Conservation (phyloP, 2,797 vertebrate genomes). For the Tauraco hartlaubi region DNA sequence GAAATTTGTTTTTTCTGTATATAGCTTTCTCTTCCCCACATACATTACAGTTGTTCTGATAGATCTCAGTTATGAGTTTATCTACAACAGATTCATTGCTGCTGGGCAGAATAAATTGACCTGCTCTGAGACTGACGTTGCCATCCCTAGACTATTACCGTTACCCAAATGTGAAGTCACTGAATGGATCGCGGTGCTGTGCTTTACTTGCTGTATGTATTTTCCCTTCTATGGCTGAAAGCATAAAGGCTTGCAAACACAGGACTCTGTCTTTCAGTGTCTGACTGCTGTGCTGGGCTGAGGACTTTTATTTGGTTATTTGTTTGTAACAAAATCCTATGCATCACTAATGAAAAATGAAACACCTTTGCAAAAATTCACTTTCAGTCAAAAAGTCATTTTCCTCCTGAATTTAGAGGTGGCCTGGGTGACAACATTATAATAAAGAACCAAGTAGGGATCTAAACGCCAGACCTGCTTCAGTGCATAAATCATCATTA, state of each 20-base stretch:
- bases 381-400: neutral
- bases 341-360: neutral
- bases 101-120: neutral
- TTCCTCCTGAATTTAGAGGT: neutral
- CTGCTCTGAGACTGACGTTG: neutral
- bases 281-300: neutral
- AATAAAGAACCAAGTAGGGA: neutral
- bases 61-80: neutral
- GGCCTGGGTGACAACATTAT: neutral
- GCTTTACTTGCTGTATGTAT: neutral
- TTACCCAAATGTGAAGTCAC: neutral
- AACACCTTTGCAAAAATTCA: neutral
- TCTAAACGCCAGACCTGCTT: neutral
- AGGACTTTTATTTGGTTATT: neutral
- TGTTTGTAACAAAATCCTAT: neutral
- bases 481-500: constrained; percentile 7
- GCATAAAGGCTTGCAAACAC: neutral
- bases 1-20: neutral
- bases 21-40: neutral
- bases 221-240: neutral
- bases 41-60: neutral
- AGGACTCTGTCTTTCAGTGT: neutral
- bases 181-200: rapidly evolving
- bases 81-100: neutral
- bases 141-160: neutral